phyloP scores from a whole-genome alignment of 1,140 invertebrate genomes.

The Drosophila saltans region DNA sequence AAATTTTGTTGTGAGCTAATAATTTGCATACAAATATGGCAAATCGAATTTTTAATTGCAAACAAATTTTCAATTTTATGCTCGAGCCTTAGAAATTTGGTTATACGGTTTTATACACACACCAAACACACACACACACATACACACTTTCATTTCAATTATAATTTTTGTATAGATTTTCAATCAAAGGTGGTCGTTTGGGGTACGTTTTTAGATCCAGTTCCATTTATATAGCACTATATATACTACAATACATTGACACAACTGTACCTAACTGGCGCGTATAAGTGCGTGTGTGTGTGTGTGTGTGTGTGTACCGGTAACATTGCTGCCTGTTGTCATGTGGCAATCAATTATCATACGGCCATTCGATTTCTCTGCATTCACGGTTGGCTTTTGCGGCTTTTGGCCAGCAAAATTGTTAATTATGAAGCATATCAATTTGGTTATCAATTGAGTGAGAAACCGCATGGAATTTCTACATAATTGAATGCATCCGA shows the following conservation, averaged over 20 bases:
- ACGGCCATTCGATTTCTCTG: slow-evolving; percentile 6
- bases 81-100: neutral
- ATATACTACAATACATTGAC: neutral
- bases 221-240: neutral
- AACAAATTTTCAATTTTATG: slow-evolving; percentile 56
- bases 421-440: slow-evolving; percentile 47
- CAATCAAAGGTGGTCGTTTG: slow-evolving; percentile 9
- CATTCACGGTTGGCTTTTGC: slow-evolving; percentile 22
- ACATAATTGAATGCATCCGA: slow-evolving; percentile 18
- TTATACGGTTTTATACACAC: neutral
- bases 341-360: slow-evolving; percentile 23
- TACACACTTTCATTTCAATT: slow-evolving; percentile 7
- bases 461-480: slow-evolving; percentile 45
- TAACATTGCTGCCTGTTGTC: neutral
- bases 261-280: neutral
- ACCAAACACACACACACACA: neutral
- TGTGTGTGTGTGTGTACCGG: neutral
- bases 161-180: slow-evolving; percentile 15
- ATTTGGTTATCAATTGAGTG: slow-evolving; percentile 53
- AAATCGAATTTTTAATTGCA: slow-evolving; percentile 61
- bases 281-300: neutral
- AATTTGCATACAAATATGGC: slow-evolving; percentile 46
- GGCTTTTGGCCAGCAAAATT: slow-evolving; percentile 25
- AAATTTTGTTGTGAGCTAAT: slow-evolving; percentile 18
- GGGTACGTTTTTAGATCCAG: neutral